Percentiles rank a stretch among this genome's conserved stretches.
These are phyloP conservation scores for Lycodopsis pacificus DNA, from an alignment of 2,797 vertebrate species.

Conservation along the genomic window DNA sequence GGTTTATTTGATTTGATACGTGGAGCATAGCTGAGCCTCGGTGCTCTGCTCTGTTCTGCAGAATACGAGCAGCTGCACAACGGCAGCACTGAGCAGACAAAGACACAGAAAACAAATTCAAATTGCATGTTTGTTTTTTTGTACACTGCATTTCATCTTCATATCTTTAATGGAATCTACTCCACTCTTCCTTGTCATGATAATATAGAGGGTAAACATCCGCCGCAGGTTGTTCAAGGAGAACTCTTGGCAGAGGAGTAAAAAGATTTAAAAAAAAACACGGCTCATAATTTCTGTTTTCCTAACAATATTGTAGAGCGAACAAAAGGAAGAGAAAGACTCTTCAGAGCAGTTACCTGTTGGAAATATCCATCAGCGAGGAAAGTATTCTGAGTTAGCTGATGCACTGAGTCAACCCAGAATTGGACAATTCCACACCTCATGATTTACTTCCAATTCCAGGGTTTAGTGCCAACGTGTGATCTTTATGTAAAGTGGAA, in stretches of 20 bases:
- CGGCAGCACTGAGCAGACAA: neutral
- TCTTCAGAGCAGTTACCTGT: neutral
- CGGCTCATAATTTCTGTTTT: neutral
- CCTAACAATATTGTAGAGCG: neutral
- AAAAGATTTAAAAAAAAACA: neutral
- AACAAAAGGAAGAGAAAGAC: neutral
- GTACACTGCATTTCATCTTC: neutral
- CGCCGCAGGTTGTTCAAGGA: neutral
- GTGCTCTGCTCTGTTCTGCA: conserved; percentile 12
- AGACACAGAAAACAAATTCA: neutral
- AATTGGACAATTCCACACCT: neutral
- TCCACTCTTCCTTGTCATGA: neutral
- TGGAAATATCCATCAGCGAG: neutral
- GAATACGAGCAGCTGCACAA: neutral
- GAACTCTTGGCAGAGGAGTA: neutral
- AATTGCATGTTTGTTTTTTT: neutral
- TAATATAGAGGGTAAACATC: neutral
- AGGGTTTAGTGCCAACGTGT: neutral
- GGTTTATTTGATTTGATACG: conserved; percentile 41
- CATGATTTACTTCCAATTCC: neutral
- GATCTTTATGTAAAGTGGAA: neutral
- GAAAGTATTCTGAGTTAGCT: neutral
- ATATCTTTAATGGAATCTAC: neutral
- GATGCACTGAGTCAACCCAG: neutral
- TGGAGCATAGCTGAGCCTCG: conserved; percentile 14